Percentiles rank a stretch among this genome's conserved stretches.
These are phyloP conservation scores for Chondrilla cf. caribensis DNA, from an alignment of 37 sponge, comb jelly and placozoan species.

Conservation along the genomic window DNA sequence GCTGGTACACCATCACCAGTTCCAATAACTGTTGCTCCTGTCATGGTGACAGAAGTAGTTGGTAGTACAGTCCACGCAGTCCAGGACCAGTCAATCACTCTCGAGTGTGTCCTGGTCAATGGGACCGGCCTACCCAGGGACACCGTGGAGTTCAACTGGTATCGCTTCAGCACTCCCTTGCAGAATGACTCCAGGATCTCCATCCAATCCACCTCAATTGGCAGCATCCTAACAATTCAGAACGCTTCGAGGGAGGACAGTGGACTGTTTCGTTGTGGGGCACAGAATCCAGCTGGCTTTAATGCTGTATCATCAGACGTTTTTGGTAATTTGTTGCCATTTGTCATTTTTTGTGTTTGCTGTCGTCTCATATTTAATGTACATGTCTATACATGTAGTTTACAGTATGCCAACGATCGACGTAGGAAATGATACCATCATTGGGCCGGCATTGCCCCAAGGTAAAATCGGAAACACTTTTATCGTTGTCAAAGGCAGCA, in stretches of 20 bases:
- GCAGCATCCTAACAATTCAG: background rate
- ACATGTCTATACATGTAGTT: background rate
- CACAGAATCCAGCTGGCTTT: background rate
- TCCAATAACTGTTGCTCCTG: background rate
- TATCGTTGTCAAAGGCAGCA: background rate
- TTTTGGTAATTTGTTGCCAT: background rate
- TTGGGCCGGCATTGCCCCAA: background rate
- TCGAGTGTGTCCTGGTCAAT: background rate
- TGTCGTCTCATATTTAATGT: background rate
- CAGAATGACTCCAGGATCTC: background rate
- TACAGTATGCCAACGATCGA: background rate
- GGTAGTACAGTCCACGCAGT: background rate
- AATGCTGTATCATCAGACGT: background rate
- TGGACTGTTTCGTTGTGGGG: background rate
- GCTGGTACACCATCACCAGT: background rate
- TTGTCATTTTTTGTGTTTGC: background rate
- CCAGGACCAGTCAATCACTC: background rate
- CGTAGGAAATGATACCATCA: background rate
- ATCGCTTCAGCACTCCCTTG: background rate
- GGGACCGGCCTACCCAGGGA: slow-evolving; percentile 1
- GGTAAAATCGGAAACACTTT: slow-evolving; percentile 19
- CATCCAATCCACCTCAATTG: too few relatives aligned
- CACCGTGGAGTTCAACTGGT: background rate
- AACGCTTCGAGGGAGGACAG: background rate
- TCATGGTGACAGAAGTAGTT: background rate